Percentiles rank a stretch among this genome's conserved stretches.
Conservation (phyloP, 2,888 invertebrate species). For the Drosophila anomalata region DNA sequence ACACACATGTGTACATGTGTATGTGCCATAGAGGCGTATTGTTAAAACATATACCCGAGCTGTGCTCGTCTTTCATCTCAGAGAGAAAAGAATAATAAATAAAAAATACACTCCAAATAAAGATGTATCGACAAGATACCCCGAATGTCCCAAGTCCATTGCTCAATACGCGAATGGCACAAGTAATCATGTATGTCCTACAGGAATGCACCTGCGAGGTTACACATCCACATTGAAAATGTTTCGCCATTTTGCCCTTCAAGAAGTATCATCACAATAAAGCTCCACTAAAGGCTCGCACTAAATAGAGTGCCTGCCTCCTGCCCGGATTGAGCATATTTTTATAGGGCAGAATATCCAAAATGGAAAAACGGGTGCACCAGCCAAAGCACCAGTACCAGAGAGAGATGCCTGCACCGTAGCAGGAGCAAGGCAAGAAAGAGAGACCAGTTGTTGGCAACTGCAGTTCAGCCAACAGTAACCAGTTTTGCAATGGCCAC, state of each 20-base stretch:
- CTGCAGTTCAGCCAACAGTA: slow-evolving; percentile 51
- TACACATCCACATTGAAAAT: background rate
- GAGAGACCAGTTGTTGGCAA: slow-evolving; percentile 35
- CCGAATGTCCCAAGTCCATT: too few relatives aligned
- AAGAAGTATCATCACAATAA: background rate
- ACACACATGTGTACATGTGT: background rate
- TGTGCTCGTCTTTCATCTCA: too few relatives aligned
- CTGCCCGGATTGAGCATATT: background rate
- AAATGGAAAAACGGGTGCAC: slow-evolving; percentile 14
- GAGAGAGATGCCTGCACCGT: slow-evolving; percentile 19
- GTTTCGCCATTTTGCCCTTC: background rate
- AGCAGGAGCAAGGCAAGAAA: slow-evolving; percentile 2
- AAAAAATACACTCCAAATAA: too few relatives aligned
- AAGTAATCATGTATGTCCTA: background rate
- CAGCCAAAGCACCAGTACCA: slow-evolving; percentile 11
- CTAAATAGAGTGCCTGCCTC: background rate
- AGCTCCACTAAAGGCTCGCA: background rate
- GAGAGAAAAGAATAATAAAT: too few relatives aligned
- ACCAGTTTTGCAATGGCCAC: slow-evolving; percentile 66
- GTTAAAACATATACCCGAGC: too few relatives aligned
- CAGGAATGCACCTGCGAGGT: background rate
- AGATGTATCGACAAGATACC: too few relatives aligned
- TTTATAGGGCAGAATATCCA: slow-evolving; percentile 1
- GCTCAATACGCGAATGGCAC: too few relatives aligned
- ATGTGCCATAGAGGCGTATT: background rate